Percentiles rank a stretch among this genome's conserved stretches.
phyloP scores from a whole-genome alignment of 2,888 invertebrate genomes.

The Melanophora roralis region DNA sequence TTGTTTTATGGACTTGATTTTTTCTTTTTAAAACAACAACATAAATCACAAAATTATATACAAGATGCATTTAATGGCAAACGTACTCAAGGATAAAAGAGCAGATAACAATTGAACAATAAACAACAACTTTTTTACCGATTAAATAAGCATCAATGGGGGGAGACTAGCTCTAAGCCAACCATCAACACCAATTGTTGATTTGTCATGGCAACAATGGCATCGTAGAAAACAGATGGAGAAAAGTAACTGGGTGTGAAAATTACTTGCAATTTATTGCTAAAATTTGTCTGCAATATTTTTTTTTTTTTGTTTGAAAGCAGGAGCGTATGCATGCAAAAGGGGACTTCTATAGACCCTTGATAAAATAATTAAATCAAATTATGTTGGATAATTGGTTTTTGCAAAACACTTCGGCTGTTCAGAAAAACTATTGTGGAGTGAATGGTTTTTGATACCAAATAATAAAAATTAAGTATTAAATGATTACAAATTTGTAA shows the following conservation, averaged over 20 bases:
- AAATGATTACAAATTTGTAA: too few relatives aligned
- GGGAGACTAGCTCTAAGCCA: not conserved
- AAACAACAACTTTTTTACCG: slow-evolving; percentile 16
- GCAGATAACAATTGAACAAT: slow-evolving; percentile 52
- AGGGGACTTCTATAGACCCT: too few relatives aligned
- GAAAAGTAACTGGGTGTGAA: slow-evolving; percentile 26
- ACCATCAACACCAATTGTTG: slow-evolving; percentile 42
- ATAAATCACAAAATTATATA: slow-evolving; percentile 36
- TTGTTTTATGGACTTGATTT: not conserved
- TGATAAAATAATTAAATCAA: too few relatives aligned
- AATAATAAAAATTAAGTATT: too few relatives aligned
- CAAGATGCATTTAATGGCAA: slow-evolving; percentile 37
- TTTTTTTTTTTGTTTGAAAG: not conserved
- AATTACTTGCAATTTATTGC: slow-evolving; percentile 26
- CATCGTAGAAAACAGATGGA: not conserved
- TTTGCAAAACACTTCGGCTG: too few relatives aligned
- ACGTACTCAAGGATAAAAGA: slow-evolving; percentile 50
- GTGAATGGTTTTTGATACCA: too few relatives aligned
- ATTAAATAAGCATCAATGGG: not conserved
- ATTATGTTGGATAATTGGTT: too few relatives aligned
- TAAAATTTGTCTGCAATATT: slow-evolving; percentile 3
- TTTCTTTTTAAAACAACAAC: not conserved
- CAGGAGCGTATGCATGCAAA: not conserved
- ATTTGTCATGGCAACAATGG: slow-evolving; percentile 8
- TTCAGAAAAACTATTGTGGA: too few relatives aligned